Evolutionary conservation across 2,113 vertebrate genomes (phyloP).

Genomic region (Tragelaphus imberbis): DNA sequence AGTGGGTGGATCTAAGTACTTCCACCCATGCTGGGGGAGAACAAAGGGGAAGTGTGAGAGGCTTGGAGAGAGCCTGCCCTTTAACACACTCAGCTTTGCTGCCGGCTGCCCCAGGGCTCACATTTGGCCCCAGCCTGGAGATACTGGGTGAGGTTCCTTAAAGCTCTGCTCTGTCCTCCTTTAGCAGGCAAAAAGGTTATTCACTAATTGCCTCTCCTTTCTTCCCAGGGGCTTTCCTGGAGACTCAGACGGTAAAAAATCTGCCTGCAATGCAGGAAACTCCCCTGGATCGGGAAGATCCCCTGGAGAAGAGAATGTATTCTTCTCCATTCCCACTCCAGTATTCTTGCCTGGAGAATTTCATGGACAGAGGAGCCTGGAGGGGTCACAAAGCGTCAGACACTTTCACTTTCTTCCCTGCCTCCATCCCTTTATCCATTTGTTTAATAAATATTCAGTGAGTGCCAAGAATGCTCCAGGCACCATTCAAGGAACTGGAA

Average conservation of each 20-base stretch:
- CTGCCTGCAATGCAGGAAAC: not conserved
- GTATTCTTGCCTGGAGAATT: not conserved
- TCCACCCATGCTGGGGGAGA: accelerated
- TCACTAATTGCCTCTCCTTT: not conserved
- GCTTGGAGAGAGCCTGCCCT: not conserved
- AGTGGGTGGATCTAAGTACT: not conserved
- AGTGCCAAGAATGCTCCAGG: not conserved
- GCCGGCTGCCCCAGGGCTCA: not conserved
- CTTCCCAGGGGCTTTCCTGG: not conserved
- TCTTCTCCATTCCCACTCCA: not conserved
- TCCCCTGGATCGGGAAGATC: not conserved
- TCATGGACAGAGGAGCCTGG: not conserved
- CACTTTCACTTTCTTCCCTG: not conserved
- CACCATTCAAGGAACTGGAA: not conserved
- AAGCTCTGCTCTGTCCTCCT: not conserved
- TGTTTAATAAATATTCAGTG: not conserved
- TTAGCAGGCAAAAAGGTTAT: not conserved
- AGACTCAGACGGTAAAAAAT: not conserved
- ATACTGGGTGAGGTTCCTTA: not conserved
- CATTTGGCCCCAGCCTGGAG: not conserved
- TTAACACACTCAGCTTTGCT: not conserved
- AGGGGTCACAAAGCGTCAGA: not conserved
- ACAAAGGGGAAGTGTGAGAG: too few relatives aligned
- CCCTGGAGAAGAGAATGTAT: not conserved
- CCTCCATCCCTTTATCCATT: not conserved